A percentile compares a stretch with the other conserved stretches of the same genome.
These are phyloP conservation scores for Salvelinus fontinalis DNA, from an alignment of 2,113 vertebrate genomes.

Conservation along the genomic window DNA sequence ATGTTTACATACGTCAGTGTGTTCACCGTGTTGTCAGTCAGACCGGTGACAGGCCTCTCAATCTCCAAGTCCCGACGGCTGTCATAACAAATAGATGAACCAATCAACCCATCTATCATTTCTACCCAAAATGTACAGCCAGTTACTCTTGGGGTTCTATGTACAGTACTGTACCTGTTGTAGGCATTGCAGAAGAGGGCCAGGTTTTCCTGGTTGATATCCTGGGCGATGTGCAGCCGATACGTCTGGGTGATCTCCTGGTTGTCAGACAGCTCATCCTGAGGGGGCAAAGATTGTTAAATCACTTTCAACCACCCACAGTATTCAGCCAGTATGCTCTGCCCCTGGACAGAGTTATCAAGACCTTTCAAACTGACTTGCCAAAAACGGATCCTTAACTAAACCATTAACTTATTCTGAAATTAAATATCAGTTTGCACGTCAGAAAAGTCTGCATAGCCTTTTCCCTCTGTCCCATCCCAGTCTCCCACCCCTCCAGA, in stretches of 20 bases:
- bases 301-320: too few relatives aligned
- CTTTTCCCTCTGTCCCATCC: too few relatives aligned
- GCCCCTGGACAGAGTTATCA: too few relatives aligned
- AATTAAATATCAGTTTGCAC: too few relatives aligned
- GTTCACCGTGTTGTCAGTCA: slow-evolving; percentile 75
- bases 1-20: slow-evolving; percentile 74
- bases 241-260: slow-evolving; percentile 92
- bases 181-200: slow-evolving; percentile 88
- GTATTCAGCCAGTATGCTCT: too few relatives aligned
- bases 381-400: too few relatives aligned
- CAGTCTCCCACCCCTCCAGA: not conserved
- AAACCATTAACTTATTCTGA: too few relatives aligned
- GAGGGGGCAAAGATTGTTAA: not conserved
- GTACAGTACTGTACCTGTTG: slow-evolving; percentile 76
- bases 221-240: slow-evolving; percentile 90
- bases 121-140: too few relatives aligned
- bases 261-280: slow-evolving; percentile 92
- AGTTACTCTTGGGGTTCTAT: too few relatives aligned
- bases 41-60: slow-evolving; percentile 78
- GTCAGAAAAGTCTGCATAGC: too few relatives aligned
- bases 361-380: too few relatives aligned
- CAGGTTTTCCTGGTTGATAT: slow-evolving; percentile 93
- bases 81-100: slow-evolving; percentile 20
- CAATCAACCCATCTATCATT: too few relatives aligned
- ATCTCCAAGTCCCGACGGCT: slow-evolving; percentile 87